Evolutionary conservation across 2,113 vertebrate genomes (phyloP), one percentile per base, ranked within the genome.

Genomic region (Symphodus melops): DNA sequence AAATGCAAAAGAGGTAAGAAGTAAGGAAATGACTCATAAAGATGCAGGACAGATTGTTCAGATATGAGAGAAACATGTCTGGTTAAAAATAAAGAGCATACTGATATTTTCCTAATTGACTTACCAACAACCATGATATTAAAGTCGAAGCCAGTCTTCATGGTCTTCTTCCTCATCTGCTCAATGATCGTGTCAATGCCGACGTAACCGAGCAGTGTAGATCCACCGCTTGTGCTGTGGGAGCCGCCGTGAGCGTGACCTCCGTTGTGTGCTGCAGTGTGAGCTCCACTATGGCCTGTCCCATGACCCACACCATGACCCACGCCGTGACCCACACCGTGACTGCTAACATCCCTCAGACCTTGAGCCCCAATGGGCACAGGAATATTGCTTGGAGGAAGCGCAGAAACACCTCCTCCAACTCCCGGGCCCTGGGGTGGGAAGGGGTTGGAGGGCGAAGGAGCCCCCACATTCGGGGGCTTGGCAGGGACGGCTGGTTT

Each of bases 131-230:
- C 95, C 97, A 99, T 99, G 93, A 99, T 96, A 89, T 99, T 99
- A 89, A 99, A 99, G 90, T 99, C 97, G 0, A 99, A 99, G n/a
- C 97, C 97, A 0, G 97, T 96, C 94, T 99, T 99, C 97, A 99
- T 98, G 42, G 97, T 98, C 88, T 99, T 99, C 95, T 96, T 98
- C 65, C 97, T 95, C 97, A 99, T 99, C 90, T 99, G 97, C 85
- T 99, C 97, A 0, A 99, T 98, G 87, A 99, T 98, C 82, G 97
- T 97, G 91, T 99, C 97, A 0, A 99, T 98, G 10, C 97, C 97
- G 0, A 99, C 96, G 89, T 99, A 99, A 37, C 97, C 97, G 88
- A 99, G 92, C 82, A 99, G 85, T 28, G 92, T 82, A 21, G 94
- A 95, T 67, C 95, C 93, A 8, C 91, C 90, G 0, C 76, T 13